A percentile compares a stretch with the other conserved stretches of the same genome.
Evolutionary conservation across 2,797 vertebrate species (phyloP).

Genomic region (Pseudopleuronectes americanus): DNA sequence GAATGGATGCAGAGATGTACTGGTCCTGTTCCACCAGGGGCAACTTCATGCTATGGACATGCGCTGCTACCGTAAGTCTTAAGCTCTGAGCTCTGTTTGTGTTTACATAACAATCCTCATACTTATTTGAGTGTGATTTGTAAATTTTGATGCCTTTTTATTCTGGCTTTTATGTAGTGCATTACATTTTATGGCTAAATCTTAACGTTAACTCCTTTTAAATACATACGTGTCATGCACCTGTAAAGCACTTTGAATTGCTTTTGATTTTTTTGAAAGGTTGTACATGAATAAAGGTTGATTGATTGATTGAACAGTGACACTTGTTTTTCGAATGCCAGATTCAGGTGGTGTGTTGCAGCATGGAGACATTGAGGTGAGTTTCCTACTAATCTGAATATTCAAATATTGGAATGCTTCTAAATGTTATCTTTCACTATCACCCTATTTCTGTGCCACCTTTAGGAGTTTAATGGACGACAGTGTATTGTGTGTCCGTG

Average conservation of each 20-base stretch:
- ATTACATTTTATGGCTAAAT: too few species aligned
- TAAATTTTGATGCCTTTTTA: too few species aligned
- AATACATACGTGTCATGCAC: too few species aligned
- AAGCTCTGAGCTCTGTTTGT: background rate
- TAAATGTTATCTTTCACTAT: background rate
- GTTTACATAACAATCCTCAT: background rate
- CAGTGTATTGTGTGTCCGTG: constrained; percentile 93
- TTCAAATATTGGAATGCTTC: background rate
- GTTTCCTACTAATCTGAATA: constrained; percentile 33
- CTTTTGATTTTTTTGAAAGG: too few species aligned
- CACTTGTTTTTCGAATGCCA: constrained; percentile 57
- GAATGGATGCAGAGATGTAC: constrained; percentile 87
- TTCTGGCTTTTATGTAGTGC: too few species aligned
- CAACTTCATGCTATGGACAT: constrained; percentile 90
- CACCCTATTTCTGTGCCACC: constrained; percentile 5
- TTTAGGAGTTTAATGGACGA: constrained; percentile 88
- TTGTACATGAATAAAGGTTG: too few species aligned
- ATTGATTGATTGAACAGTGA: background rate
- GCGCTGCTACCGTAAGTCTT: constrained; percentile 92
- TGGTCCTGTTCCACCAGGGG: constrained; percentile 88
- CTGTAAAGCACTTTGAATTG: too few species aligned
- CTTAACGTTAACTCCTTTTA: too few species aligned
- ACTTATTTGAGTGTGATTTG: background rate
- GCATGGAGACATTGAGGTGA: constrained; percentile 93
- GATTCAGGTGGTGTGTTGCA: constrained; percentile 92